phyloP scores from a whole-genome alignment of 2,888 invertebrate species.

The Steinernema hermaphroditum region DNA sequence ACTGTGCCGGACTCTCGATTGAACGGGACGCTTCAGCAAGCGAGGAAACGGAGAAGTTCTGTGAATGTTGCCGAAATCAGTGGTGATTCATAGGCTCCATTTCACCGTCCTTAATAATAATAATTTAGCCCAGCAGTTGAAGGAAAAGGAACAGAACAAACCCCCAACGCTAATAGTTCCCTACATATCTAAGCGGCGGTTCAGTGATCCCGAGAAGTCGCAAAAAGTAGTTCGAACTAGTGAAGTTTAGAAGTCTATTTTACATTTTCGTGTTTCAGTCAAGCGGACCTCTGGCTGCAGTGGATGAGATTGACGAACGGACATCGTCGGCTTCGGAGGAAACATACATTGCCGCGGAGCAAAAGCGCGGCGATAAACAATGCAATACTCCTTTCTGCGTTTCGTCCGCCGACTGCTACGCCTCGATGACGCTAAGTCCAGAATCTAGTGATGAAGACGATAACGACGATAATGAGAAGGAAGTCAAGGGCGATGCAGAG shows the following conservation, averaged over 20 bases:
- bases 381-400: neutral
- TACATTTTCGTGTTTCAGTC: neutral
- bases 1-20: neutral
- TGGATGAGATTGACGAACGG: conserved; percentile 14
- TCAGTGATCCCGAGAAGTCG: neutral
- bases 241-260: neutral
- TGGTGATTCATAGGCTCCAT: neutral
- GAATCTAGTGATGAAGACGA: conserved; percentile 1
- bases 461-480: neutral
- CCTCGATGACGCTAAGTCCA: conserved; percentile 2
- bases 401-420: neutral
- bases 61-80: conserved; percentile 10
- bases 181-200: neutral
- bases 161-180: neutral
- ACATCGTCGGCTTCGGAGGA: neutral
- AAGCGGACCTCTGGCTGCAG: neutral
- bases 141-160: neutral
- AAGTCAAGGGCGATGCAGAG: neutral
- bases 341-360: neutral
- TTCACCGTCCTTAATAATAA: no score
- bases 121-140: conserved; percentile 7
- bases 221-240: neutral
- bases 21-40: neutral
- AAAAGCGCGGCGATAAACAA: neutral
- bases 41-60: neutral